These are phyloP conservation scores for Pentamera pediparva DNA, from an alignment of 53 echinoderm and acorn worm genomes.

Conservation along the genomic window DNA sequence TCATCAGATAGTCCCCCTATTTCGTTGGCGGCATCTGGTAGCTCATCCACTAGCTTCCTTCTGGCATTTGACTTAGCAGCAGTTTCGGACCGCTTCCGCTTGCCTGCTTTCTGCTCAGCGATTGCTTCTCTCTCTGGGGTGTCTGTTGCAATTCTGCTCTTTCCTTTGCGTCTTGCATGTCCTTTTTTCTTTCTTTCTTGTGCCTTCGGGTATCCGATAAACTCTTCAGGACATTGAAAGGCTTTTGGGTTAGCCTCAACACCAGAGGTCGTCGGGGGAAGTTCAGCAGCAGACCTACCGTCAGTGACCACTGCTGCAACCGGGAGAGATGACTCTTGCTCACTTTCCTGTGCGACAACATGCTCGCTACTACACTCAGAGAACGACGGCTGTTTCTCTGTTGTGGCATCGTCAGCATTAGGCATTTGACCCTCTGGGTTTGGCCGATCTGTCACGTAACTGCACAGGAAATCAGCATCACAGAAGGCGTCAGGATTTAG, in stretches of 20 bases:
- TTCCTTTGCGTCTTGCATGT: background rate
- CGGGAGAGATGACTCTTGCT: background rate
- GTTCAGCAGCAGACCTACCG: background rate
- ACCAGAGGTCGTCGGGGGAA: background rate
- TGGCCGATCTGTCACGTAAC: background rate
- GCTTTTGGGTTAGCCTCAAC: background rate
- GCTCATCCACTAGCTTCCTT: background rate
- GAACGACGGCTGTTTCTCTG: background rate
- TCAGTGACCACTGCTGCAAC: slow-evolving; percentile 2
- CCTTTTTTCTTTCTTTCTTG: background rate
- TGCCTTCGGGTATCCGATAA: background rate
- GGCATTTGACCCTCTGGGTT: background rate
- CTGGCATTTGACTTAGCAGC: background rate
- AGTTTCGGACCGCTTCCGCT: background rate
- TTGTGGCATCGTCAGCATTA: background rate
- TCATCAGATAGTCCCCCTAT: background rate
- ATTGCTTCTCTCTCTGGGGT: background rate
- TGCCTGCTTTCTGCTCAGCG: background rate
- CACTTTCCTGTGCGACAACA: background rate
- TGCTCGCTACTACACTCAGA: background rate
- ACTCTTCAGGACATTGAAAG: background rate
- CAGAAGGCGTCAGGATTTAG: slow-evolving; percentile 3
- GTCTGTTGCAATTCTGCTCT: background rate
- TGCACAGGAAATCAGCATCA: background rate
- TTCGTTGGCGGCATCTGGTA: background rate